Evolutionary conservation across 2,113 vertebrate genomes (phyloP).

Genomic region (Strix aluco): DNA sequence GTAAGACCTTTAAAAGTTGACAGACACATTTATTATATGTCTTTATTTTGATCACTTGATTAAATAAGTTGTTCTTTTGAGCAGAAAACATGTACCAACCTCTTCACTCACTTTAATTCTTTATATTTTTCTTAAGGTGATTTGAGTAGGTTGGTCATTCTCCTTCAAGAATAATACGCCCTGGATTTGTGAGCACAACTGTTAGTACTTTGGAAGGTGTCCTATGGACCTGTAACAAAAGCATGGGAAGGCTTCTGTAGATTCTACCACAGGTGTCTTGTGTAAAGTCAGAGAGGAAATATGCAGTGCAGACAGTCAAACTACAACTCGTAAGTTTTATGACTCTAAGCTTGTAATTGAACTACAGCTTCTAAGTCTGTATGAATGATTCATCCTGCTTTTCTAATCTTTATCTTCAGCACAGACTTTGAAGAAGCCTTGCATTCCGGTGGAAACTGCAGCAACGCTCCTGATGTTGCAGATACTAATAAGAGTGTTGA

Average conservation of each 20-base stretch:
- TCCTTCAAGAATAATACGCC: neutral
- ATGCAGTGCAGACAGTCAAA: rapidly evolving
- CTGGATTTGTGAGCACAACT: neutral
- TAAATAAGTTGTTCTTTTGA: neutral
- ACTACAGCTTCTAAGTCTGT: neutral
- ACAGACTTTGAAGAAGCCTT: neutral
- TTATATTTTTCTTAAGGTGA: neutral
- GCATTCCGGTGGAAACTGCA: neutral
- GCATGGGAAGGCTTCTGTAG: neutral
- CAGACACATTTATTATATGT: rapidly evolving
- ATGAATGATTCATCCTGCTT: slow-evolving; percentile 7
- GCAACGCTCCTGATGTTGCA: neutral
- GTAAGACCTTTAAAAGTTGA: neutral
- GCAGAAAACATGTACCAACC: neutral
- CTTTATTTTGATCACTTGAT: neutral
- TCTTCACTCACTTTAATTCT: neutral
- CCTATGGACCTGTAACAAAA: neutral
- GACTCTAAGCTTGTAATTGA: neutral
- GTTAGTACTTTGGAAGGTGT: neutral
- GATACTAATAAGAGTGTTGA: neutral
- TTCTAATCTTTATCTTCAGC: slow-evolving; percentile 17
- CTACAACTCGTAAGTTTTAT: neutral
- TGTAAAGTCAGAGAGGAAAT: neutral
- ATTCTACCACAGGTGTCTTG: neutral
- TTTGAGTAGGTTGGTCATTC: neutral